Percentiles rank a stretch among this genome's conserved stretches.
Conservation (phyloP, 2,113 vertebrate genomes). For the Hystrix cristata region DNA sequence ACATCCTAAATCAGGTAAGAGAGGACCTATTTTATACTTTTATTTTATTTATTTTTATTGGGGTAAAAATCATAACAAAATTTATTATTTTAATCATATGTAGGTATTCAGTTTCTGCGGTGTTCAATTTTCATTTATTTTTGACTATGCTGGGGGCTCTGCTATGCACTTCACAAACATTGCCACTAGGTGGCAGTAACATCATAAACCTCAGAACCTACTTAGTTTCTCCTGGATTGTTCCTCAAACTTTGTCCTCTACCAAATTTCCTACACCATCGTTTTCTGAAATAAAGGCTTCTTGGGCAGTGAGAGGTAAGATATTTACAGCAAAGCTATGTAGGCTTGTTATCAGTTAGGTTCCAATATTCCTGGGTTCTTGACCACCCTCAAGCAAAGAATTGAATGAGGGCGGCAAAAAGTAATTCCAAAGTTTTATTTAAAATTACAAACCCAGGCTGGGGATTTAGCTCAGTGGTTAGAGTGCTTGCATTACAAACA, state of each 20-base stretch:
- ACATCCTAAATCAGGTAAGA: background rate
- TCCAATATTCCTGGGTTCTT: too few relatives aligned
- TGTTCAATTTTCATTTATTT: background rate
- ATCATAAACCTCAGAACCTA: background rate
- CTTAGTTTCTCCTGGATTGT: too few relatives aligned
- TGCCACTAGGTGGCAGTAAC: conserved; percentile 56
- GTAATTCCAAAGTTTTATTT: too few relatives aligned
- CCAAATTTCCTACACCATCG: background rate
- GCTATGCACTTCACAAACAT: background rate
- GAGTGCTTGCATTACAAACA: too few relatives aligned
- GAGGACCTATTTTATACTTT: background rate
- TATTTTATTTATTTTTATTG: background rate
- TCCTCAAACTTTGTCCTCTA: background rate
- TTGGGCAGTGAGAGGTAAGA: background rate
- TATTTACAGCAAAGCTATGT: background rate
- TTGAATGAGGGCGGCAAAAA: too few relatives aligned
- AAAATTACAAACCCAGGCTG: too few relatives aligned
- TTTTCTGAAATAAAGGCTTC: background rate
- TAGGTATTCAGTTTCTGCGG: background rate
- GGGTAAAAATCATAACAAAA: background rate
- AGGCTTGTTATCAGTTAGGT: too few relatives aligned
- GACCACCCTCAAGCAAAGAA: too few relatives aligned
- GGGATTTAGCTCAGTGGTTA: too few relatives aligned
- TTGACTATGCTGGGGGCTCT: background rate
- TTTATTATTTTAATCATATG: background rate